These are phyloP conservation scores for Gastracanthus pulcherrimus DNA, from an alignment of 2,888 invertebrate species.

Conservation along the genomic window DNA sequence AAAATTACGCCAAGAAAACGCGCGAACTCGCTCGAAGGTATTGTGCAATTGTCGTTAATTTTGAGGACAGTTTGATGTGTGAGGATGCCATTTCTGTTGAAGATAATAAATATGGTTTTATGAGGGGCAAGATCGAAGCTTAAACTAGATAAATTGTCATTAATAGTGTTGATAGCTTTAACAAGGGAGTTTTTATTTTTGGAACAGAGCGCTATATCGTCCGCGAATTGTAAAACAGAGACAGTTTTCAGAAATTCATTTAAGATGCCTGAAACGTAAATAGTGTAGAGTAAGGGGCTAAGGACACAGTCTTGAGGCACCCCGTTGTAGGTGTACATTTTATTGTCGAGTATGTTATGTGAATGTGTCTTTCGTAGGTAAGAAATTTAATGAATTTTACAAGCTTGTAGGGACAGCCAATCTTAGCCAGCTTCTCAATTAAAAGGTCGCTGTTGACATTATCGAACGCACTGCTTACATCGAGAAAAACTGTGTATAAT, in stretches of 20 bases:
- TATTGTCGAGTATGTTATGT: not conserved
- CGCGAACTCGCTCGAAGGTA: too few species aligned
- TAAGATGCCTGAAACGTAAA: not conserved
- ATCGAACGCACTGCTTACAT: not conserved
- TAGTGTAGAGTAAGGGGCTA: constrained; percentile 11
- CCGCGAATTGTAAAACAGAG: not conserved
- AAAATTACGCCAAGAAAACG: not conserved
- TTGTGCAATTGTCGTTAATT: not conserved
- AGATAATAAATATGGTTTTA: not conserved
- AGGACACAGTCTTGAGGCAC: constrained; percentile 50
- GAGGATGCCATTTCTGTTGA: not conserved
- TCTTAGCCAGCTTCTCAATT: not conserved
- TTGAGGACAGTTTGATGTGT: not conserved
- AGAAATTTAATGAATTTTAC: not conserved
- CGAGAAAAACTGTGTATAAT: not conserved
- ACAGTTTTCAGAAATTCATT: not conserved
- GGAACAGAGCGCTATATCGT: too few species aligned
- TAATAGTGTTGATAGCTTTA: not conserved
- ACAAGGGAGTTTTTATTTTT: not conserved
- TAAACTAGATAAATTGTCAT: not conserved
- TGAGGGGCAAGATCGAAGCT: not conserved
- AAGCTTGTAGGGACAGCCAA: not conserved
- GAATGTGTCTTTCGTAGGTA: not conserved
- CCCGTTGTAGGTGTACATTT: not conserved
- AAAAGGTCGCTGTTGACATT: not conserved